A percentile compares a stretch with the other conserved stretches of the same genome.
These are phyloP conservation scores for Amia ocellicauda DNA, from an alignment of 2,113 vertebrate species.

Conservation along the genomic window DNA sequence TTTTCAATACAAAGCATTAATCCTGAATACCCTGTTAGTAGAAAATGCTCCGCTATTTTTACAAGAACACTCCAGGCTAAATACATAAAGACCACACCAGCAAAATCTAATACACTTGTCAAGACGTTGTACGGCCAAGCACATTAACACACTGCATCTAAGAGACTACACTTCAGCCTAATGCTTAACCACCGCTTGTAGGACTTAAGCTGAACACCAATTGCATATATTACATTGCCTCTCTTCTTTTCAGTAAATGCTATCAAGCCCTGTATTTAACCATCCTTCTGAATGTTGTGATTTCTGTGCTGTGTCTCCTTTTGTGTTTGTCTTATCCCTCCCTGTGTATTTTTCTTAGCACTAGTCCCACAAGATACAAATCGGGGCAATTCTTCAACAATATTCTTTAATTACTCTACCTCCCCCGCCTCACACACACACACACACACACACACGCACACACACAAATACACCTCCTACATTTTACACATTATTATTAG, in stretches of 20 bases:
- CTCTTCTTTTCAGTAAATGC: not conserved
- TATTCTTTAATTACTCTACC: not conserved
- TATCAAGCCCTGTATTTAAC: no score
- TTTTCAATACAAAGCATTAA: not conserved
- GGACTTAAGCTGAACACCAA: slow-evolving; percentile 41
- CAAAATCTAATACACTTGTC: slow-evolving; percentile 47
- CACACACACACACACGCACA: no score
- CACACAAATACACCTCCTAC: not conserved
- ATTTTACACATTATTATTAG: not conserved
- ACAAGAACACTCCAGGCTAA: slow-evolving; percentile 52
- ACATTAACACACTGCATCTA: slow-evolving; percentile 53
- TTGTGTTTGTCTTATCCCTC: not conserved
- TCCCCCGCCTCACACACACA: no score
- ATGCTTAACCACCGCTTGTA: slow-evolving; percentile 49
- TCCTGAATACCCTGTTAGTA: slow-evolving; percentile 24
- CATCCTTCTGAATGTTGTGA: no score
- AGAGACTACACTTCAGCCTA: slow-evolving; percentile 49
- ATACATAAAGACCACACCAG: slow-evolving; percentile 46
- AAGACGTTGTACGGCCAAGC: slow-evolving; percentile 34
- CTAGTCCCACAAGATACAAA: not conserved
- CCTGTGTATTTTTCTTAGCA: not conserved
- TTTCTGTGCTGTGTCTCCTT: no score
- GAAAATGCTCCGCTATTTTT: slow-evolving; percentile 53
- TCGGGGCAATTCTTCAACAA: not conserved
- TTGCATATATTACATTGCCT: slow-evolving; percentile 50